Conservation (phyloP, 2,888 invertebrate genomes). For the Sepiola atlantica region DNA sequence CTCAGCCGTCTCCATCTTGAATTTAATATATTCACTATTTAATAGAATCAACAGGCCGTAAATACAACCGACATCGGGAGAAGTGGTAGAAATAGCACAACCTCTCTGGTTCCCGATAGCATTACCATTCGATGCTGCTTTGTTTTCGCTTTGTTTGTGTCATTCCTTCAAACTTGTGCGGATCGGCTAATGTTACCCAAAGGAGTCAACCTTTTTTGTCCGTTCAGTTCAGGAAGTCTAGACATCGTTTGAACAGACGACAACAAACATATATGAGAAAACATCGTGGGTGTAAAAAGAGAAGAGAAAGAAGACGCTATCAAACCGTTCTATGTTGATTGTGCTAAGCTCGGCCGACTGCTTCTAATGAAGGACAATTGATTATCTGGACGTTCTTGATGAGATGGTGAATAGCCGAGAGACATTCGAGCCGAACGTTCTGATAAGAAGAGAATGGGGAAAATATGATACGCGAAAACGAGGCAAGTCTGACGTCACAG, state of each 20-base stretch:
- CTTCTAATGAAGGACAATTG: constrained; percentile 8
- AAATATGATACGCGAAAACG: neutral
- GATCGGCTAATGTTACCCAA: neutral
- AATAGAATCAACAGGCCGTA: neutral
- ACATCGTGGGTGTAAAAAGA: neutral
- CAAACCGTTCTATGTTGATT: neutral
- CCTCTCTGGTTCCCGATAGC: neutral
- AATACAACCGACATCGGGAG: neutral
- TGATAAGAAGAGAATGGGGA: neutral
- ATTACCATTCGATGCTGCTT: neutral
- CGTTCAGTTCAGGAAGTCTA: neutral
- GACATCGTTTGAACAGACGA: neutral
- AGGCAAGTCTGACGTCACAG: neutral
- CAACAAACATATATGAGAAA: neutral
- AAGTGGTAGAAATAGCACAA: neutral
- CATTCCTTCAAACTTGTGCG: neutral
- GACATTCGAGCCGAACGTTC: neutral
- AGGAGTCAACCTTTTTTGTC: constrained; percentile 15
- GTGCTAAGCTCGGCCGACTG: neutral
- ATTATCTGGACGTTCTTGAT: neutral
- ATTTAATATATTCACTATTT: neutral
- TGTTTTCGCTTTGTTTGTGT: neutral
- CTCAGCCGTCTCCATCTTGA: neutral
- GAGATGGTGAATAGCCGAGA: neutral
- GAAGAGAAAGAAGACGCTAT: neutral